Evolutionary conservation across 2,797 vertebrate genomes (phyloP).

Genomic region (Tapirus indicus): DNA sequence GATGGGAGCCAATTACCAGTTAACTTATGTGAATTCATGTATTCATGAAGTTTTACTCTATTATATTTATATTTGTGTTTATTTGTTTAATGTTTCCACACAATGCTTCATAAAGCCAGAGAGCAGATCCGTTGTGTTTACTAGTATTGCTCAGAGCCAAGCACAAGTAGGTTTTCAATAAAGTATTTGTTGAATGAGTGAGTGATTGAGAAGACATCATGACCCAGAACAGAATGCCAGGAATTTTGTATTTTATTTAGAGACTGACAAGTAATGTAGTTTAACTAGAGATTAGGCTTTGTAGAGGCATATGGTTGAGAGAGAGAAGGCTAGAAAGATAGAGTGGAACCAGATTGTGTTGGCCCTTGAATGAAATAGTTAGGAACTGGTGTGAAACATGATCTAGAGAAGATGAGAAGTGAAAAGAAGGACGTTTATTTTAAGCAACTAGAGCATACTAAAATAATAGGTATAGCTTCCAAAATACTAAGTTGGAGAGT

Average conservation of each 20-base stretch:
- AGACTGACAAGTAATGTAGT: neutral
- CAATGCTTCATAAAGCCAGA: neutral
- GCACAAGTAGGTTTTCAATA: neutral
- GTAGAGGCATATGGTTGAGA: neutral
- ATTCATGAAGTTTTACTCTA: neutral
- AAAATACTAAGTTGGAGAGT: slow-evolving; percentile 2
- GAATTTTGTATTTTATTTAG: slow-evolving; percentile 49
- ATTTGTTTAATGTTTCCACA: slow-evolving; percentile 7
- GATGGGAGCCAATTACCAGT: neutral
- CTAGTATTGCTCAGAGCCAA: neutral
- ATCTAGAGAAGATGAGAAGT: slow-evolving; percentile 17
- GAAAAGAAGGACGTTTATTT: slow-evolving; percentile 31
- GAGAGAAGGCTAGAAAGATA: neutral
- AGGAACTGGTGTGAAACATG: slow-evolving; percentile 15
- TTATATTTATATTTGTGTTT: neutral
- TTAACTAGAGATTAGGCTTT: neutral
- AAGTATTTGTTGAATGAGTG: neutral
- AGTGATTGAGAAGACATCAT: neutral
- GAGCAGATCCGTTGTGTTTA: neutral
- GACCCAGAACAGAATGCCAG: slow-evolving; percentile 23
- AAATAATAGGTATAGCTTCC: neutral
- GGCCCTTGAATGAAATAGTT: neutral
- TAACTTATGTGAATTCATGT: neutral
- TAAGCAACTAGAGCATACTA: slow-evolving; percentile 2
- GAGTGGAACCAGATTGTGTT: neutral